Conservation (phyloP, 2,888 invertebrate species). For the Apocheima hispidaria region DNA sequence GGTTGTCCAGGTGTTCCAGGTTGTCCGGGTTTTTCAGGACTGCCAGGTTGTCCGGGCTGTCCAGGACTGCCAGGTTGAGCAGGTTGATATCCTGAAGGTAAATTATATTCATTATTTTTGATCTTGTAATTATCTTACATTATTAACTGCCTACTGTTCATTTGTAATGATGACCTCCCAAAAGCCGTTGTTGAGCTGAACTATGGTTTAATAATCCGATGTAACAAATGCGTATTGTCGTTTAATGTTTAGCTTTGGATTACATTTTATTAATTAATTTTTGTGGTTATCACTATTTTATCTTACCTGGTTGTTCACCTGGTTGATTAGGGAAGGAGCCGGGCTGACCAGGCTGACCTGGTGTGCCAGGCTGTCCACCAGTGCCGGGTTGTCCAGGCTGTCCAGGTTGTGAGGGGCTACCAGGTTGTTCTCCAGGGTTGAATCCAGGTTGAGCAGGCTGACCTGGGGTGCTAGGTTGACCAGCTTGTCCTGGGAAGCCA, state of each 20-base stretch:
- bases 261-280: too few species aligned
- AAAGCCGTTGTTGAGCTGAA: too few species aligned
- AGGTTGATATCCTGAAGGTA: conserved; percentile 28
- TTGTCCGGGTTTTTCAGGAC: conserved; percentile 16
- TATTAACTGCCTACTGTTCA: too few species aligned
- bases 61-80: conserved; percentile 35
- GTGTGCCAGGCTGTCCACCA: conserved; percentile 42
- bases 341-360: conserved; percentile 45
- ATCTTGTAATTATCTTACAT: too few species aligned
- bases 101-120: too few species aligned
- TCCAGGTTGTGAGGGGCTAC: conserved; percentile 1
- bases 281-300: too few species aligned
- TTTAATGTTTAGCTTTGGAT: too few species aligned
- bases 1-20: neutral
- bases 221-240: too few species aligned
- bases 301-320: conserved; percentile 42
- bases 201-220: too few species aligned
- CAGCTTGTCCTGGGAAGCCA: too few species aligned
- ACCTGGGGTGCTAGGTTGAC: neutral
- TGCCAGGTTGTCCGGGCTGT: conserved; percentile 23
- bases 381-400: conserved; percentile 42
- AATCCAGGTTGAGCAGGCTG: conserved; percentile 42
- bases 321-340: conserved; percentile 35
- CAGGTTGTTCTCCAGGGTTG: conserved; percentile 45
- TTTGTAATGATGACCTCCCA: too few species aligned